These are phyloP conservation scores for Melipona quadrifasciata DNA, from an alignment of 1,140 invertebrate species.

Conservation along the genomic window DNA sequence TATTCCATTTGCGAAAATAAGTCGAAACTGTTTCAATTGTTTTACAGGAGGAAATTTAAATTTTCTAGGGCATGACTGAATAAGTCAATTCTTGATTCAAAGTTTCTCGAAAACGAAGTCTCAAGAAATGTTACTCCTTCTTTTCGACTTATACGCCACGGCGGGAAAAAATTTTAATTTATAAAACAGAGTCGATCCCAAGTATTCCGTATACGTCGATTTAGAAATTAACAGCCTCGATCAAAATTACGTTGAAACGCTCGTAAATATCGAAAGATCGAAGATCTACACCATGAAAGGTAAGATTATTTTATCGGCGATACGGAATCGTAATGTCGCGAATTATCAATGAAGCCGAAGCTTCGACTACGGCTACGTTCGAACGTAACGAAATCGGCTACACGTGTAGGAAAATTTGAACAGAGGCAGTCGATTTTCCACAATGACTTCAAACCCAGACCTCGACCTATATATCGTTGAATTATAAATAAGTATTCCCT, in stretches of 20 bases:
- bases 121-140: too few species aligned
- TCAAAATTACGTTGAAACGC: not conserved
- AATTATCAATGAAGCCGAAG: not conserved
- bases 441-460: not conserved
- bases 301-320: not conserved
- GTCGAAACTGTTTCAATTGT: too few species aligned
- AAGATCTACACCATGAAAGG: too few species aligned
- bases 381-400: not conserved
- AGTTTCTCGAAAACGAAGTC: too few species aligned
- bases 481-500: slow-evolving; percentile 31
- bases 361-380: too few species aligned
- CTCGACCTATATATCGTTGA: slow-evolving; percentile 18
- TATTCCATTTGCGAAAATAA: too few species aligned
- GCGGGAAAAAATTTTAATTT: not conserved
- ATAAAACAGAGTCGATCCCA: not conserved
- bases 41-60: too few species aligned
- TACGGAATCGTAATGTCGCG: not conserved
- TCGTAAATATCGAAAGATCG: not conserved
- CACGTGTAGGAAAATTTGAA: not conserved
- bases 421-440: slow-evolving; percentile 7
- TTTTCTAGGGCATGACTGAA: too few species aligned
- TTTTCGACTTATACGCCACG: too few species aligned
- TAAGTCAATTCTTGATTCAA: too few species aligned
- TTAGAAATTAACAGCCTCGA: not conserved
- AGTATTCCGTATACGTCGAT: not conserved